These are phyloP conservation scores for Oscheius sp. DNA, from an alignment of 2,888 invertebrate species.

Conservation along the genomic window DNA sequence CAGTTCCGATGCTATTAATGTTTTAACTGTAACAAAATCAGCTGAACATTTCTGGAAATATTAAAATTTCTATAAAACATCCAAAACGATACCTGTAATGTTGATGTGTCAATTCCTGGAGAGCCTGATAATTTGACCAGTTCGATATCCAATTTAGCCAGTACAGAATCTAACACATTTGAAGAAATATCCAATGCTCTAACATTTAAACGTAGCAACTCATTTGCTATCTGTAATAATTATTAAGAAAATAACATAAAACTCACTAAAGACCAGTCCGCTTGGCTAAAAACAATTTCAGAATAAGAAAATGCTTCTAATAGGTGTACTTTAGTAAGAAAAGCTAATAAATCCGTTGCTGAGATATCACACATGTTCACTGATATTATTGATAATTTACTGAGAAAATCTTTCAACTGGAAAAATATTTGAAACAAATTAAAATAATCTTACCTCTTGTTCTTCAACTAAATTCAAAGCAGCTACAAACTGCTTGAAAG, in stretches of 20 bases:
- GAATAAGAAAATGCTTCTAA: constrained; percentile 44
- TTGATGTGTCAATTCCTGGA: constrained; percentile 43
- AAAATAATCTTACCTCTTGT: constrained; percentile 32
- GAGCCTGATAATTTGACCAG: constrained; percentile 43
- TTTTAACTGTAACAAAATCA: constrained; percentile 49
- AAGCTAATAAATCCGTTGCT: neutral
- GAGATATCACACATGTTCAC: constrained; percentile 21
- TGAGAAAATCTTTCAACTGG: constrained; percentile 29
- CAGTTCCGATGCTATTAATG: constrained; percentile 45
- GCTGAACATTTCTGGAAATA: neutral
- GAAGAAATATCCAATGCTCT: constrained; percentile 46
- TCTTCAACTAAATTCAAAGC: constrained; percentile 40
- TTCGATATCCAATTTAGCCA: constrained; percentile 39
- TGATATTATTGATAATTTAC: neutral
- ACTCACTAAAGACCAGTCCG: constrained; percentile 37
- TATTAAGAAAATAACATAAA: neutral
- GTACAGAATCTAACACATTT: constrained; percentile 36
- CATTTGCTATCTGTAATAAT: constrained; percentile 1
- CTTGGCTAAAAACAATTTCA: constrained; percentile 37
- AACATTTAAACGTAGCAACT: constrained; percentile 38
- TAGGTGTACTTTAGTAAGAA: constrained; percentile 14
- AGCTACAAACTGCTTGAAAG: constrained; percentile 40
- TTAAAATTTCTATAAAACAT: neutral
- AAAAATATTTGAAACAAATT: constrained; percentile 23
- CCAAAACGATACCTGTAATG: constrained; percentile 30